A percentile compares a stretch with the other conserved stretches of the same genome.
Conservation (phyloP, 2,113 vertebrate species). For the Odobenus rosmarus region DNA sequence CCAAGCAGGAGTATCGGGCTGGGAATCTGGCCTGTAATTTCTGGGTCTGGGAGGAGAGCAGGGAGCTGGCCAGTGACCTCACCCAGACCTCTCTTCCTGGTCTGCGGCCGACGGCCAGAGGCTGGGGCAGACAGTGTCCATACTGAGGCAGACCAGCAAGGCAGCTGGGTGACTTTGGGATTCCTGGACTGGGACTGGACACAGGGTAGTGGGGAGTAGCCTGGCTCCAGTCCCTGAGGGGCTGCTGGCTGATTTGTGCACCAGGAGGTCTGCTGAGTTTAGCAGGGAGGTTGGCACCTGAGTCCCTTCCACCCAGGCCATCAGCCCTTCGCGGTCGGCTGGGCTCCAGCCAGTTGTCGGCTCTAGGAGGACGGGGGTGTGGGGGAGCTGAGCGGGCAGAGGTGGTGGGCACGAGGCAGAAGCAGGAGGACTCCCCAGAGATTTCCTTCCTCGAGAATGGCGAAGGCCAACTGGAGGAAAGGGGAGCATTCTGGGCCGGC, state of each 20-base stretch:
- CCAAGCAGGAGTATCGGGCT: not conserved
- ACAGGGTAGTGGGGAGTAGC: no score
- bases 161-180: no score
- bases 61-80: not conserved
- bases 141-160: not conserved
- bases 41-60: not conserved
- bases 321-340: fast-evolving
- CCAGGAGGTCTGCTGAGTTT: not conserved
- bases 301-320: not conserved
- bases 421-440: not conserved
- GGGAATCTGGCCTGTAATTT: not conserved
- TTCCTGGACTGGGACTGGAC: not conserved
- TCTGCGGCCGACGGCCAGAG: not conserved
- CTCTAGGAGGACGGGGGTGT: not conserved
- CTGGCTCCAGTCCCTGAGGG: not conserved
- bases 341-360: not conserved
- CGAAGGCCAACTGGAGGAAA: not conserved
- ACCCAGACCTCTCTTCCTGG: not conserved
- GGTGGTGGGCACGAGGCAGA: not conserved
- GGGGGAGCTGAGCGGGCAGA: not conserved
- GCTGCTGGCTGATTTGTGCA: not conserved
- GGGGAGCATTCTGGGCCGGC: not conserved
- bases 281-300: not conserved
- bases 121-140: not conserved
- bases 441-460: not conserved